Evolutionary conservation across 2,888 invertebrate genomes (phyloP).

Genomic region (Protodeltote pygarga): DNA sequence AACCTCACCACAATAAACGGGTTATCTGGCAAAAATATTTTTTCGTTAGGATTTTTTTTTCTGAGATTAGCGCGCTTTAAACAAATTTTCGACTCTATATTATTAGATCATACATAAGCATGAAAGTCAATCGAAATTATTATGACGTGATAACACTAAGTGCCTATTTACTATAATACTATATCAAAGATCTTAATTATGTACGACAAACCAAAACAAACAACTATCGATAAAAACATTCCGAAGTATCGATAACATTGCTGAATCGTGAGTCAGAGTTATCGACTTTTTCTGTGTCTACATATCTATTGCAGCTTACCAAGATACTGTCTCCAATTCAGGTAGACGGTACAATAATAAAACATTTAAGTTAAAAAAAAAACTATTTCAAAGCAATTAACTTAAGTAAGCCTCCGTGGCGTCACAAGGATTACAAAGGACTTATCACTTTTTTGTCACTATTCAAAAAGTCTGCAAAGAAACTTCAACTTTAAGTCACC

Average conservation of each 20-base stretch:
- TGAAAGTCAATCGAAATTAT: neutral
- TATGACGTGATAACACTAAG: slow-evolving; percentile 1
- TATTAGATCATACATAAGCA: no score
- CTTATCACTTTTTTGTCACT: slow-evolving; percentile 79
- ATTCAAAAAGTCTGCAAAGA: slow-evolving; percentile 13
- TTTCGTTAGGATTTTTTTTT: no score
- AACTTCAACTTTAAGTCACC: slow-evolving; percentile 21
- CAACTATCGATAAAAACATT: slow-evolving; percentile 64
- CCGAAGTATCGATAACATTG: slow-evolving; percentile 67
- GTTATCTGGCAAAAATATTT: no score
- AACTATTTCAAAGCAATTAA: slow-evolving; percentile 82
- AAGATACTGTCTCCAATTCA: slow-evolving; percentile 77
- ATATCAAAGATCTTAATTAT: slow-evolving; percentile 38
- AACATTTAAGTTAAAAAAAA: slow-evolving; percentile 78
- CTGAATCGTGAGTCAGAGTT: slow-evolving; percentile 65
- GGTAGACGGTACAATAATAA: slow-evolving; percentile 82
- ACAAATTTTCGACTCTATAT: no score
- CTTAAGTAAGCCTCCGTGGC: slow-evolving; percentile 79
- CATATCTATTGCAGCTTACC: slow-evolving; percentile 61
- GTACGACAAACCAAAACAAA: slow-evolving; percentile 60
- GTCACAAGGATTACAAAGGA: slow-evolving; percentile 84
- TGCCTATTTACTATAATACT: slow-evolving; percentile 6
- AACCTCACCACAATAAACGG: no score
- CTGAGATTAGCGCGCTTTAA: no score
- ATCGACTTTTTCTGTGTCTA: slow-evolving; percentile 64